Conservation (phyloP, 2,888 invertebrate species). For the Trissonchulus latispiculum region DNA sequence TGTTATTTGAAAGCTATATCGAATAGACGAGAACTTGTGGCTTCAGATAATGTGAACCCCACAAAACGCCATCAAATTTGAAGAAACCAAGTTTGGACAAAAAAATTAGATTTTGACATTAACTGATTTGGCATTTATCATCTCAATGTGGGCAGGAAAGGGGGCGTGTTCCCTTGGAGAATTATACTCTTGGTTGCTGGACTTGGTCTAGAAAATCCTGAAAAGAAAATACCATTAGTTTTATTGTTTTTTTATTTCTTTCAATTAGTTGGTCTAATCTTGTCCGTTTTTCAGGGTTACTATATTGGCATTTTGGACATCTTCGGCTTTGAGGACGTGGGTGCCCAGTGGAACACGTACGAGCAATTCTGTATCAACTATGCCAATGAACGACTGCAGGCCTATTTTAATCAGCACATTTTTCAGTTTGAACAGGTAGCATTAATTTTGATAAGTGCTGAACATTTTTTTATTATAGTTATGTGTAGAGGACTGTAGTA, state of each 20-base stretch:
- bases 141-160: no score
- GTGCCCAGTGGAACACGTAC: constrained; percentile 58
- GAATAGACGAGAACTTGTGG: no score
- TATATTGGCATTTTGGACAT: constrained; percentile 91
- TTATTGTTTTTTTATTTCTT: neutral
- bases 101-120: no score
- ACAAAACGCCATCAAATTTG: no score
- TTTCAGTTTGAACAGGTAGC: constrained; percentile 72
- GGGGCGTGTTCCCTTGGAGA: no score
- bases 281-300: constrained; percentile 55
- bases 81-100: no score
- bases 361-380: constrained; percentile 96
- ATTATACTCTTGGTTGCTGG: no score
- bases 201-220: no score
- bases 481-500: neutral
- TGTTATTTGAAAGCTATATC: no score
- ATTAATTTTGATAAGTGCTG: neutral
- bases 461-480: neutral
- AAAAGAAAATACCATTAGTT: neutral
- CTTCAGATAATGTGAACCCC: no score
- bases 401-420: constrained; percentile 95
- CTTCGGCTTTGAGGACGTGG: constrained; percentile 93
- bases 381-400: constrained; percentile 91
- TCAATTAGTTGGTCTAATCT: neutral
- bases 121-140: no score